These are phyloP conservation scores for Sebastes hubbsi DNA, from an alignment of 2,797 vertebrate species.

Conservation along the genomic window DNA sequence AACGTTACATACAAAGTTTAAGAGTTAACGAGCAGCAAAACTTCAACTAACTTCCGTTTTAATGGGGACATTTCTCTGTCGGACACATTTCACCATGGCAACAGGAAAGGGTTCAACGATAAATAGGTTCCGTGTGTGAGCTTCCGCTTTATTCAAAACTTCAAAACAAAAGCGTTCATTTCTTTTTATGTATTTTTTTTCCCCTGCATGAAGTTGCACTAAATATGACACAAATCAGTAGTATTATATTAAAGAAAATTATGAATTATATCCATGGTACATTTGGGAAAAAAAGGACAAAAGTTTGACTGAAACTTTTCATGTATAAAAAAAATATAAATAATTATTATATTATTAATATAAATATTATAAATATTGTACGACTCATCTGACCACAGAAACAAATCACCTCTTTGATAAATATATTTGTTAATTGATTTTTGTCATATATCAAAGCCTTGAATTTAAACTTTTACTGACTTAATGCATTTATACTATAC, in stretches of 20 bases:
- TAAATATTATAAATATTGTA: no score
- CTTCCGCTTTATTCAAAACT: constrained; percentile 27
- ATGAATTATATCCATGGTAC: not conserved
- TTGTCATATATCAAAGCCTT: not conserved
- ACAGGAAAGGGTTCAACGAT: not conserved
- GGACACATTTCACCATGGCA: constrained; percentile 16
- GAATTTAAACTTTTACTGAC: not conserved
- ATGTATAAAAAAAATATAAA: not conserved
- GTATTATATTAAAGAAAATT: not conserved
- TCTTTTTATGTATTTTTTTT: not conserved
- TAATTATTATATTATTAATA: no score
- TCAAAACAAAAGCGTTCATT: not conserved
- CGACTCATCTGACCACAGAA: not conserved
- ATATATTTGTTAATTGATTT: not conserved
- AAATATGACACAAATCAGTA: not conserved
- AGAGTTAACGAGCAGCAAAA: not conserved
- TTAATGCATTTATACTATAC: no score
- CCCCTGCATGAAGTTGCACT: not conserved
- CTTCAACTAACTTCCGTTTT: not conserved
- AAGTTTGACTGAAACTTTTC: not conserved
- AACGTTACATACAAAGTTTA: not conserved
- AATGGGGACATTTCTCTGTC: not conserved
- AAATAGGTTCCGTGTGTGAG: constrained; percentile 10
- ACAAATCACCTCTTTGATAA: not conserved
- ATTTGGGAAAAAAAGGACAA: not conserved